A percentile compares a stretch with the other conserved stretches of the same genome.
Conservation (phyloP, 2,797 vertebrate genomes). For the Lindbergichthys nudifrons region DNA sequence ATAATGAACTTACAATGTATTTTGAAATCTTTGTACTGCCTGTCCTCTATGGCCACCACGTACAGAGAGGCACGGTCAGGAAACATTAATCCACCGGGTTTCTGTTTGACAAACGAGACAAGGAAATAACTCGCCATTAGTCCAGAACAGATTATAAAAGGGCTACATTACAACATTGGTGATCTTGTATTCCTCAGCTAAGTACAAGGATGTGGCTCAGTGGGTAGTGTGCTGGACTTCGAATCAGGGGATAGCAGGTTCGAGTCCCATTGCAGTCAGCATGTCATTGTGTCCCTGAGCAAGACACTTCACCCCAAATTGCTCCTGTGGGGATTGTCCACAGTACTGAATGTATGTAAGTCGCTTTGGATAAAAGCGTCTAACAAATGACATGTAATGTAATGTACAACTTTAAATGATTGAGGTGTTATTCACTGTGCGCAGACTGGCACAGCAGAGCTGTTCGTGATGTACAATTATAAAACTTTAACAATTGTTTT, state of each 20-base stretch:
- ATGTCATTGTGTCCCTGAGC: too few relatives aligned
- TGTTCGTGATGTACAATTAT: constrained; percentile 4
- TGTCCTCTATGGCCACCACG: constrained; percentile 97
- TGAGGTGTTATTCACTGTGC: constrained; percentile 16
- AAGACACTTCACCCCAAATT: too few relatives aligned
- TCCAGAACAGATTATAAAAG: constrained; percentile 82
- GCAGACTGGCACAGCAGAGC: neutral
- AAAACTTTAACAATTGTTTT: constrained; percentile 4
- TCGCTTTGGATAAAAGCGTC: too few relatives aligned
- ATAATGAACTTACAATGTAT: constrained; percentile 92
- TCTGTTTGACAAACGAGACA: constrained; percentile 85
- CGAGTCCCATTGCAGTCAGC: too few relatives aligned
- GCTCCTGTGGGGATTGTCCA: too few relatives aligned
- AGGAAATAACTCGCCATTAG: constrained; percentile 85
- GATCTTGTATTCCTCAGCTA: constrained; percentile 86
- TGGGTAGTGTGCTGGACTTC: too few relatives aligned
- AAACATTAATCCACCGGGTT: constrained; percentile 98
- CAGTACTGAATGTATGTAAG: too few relatives aligned
- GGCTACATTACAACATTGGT: constrained; percentile 16
- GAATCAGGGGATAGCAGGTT: too few relatives aligned
- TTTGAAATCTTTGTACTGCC: constrained; percentile 99
- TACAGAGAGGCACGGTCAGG: constrained; percentile 98
- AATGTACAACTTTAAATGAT: constrained; percentile 37
- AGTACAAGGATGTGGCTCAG: too few relatives aligned
- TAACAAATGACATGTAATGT: too few relatives aligned